Conservation (phyloP, 2,888 invertebrate species). For the Drosophila lacicola region DNA sequence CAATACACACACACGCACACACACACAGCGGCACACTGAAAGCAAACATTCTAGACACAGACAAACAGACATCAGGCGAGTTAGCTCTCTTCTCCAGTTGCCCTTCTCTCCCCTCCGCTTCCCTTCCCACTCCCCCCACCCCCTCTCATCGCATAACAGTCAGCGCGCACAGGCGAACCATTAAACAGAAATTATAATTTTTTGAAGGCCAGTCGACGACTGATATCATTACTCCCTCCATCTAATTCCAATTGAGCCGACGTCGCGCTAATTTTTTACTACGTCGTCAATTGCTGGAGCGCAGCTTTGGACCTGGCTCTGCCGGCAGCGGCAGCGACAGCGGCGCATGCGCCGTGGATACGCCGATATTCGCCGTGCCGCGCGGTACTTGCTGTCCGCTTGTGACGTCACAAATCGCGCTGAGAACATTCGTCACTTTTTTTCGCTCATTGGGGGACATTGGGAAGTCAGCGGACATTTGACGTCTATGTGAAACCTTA, state of each 20-base stretch:
- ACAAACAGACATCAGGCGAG: conserved; percentile 52
- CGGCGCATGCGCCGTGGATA: conserved; percentile 31
- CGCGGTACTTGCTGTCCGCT: conserved; percentile 9
- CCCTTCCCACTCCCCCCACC: not conserved
- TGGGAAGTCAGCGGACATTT: conserved; percentile 7
- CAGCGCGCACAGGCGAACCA: conserved; percentile 35
- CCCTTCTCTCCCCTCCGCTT: not conserved
- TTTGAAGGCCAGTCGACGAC: conserved; percentile 73
- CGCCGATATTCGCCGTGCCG: not conserved
- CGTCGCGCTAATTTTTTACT: conserved; percentile 56
- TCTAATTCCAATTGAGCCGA: conserved; percentile 71
- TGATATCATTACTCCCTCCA: conserved; percentile 64
- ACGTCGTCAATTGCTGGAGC: conserved; percentile 50
- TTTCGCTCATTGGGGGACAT: conserved; percentile 14
- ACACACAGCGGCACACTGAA: conserved; percentile 14
- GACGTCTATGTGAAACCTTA: conserved; percentile 34
- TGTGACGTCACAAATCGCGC: conserved; percentile 50
- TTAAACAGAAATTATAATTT: conserved; percentile 78
- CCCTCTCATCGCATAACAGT: conserved; percentile 28
- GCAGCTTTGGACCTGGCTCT: conserved; percentile 28
- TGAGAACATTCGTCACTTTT: conserved; percentile 1
- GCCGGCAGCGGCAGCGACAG: conserved; percentile 1
- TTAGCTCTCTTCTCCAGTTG: conserved; percentile 38
- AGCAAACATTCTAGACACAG: conserved; percentile 43
- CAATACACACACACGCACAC: conserved; percentile 32